Conservation (phyloP, 2,113 vertebrate genomes). For the Antechinus flavipes region DNA sequence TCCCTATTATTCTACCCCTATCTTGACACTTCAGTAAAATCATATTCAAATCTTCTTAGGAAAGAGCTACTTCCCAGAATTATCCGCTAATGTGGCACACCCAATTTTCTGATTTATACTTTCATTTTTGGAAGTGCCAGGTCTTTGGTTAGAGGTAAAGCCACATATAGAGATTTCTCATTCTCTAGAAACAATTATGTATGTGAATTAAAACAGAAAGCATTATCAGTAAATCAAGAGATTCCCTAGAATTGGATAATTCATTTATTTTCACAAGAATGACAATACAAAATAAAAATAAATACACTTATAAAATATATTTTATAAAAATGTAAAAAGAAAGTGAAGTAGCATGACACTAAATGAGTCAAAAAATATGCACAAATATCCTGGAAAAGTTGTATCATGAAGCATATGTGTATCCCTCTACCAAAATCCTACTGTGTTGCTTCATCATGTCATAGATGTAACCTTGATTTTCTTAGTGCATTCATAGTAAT, state of each 20-base stretch:
- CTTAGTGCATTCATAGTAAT: not conserved
- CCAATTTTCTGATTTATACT: not conserved
- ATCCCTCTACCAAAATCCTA: not conserved
- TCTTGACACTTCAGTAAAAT: not conserved
- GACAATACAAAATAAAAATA: constrained; percentile 13
- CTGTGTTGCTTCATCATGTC: not conserved
- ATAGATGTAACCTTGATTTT: not conserved
- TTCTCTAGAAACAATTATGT: not conserved
- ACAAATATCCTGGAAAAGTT: not conserved
- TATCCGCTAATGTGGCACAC: not conserved
- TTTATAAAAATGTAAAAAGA: not conserved
- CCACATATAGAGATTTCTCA: not conserved
- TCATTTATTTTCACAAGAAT: not conserved
- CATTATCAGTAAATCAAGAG: not conserved
- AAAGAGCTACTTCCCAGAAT: not conserved
- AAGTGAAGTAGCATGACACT: constrained; percentile 11
- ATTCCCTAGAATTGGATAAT: not conserved
- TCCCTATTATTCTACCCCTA: not conserved
- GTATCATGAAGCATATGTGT: not conserved
- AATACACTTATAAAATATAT: not conserved
- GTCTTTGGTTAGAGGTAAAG: not conserved
- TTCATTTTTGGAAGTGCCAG: not conserved
- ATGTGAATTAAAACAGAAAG: not conserved
- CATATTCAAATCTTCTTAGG: not conserved
- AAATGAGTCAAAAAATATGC: not conserved